Evolutionary conservation across 2,888 invertebrate species (phyloP).

Genomic region (Amitus sp.): DNA sequence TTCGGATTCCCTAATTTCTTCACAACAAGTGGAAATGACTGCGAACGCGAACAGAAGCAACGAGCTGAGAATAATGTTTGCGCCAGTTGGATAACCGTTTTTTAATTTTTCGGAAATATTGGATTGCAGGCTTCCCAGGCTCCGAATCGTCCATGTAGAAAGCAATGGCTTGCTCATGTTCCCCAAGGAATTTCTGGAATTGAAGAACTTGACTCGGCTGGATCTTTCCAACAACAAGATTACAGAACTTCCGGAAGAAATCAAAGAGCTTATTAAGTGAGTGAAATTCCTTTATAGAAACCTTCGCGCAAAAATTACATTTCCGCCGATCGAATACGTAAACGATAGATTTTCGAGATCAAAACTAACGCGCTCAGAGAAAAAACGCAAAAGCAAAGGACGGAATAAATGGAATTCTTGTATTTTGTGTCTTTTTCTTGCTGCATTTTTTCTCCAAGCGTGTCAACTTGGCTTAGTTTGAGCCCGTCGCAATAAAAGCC

Average conservation of each 20-base stretch:
- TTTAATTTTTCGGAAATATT: constrained; percentile 21
- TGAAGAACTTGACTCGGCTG: constrained; percentile 72
- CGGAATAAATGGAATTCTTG: too few relatives aligned
- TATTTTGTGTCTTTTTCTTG: too few relatives aligned
- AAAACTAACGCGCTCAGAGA: too few relatives aligned
- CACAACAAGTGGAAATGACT: background rate
- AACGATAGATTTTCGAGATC: too few relatives aligned
- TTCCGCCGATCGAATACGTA: too few relatives aligned
- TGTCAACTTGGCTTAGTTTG: too few relatives aligned
- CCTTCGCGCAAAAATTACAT: constrained; percentile 10
- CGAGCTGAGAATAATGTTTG: background rate
- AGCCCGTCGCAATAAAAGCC: too few relatives aligned
- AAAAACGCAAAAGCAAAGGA: too few relatives aligned
- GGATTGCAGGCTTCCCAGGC: constrained; percentile 53
- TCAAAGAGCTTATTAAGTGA: constrained; percentile 71
- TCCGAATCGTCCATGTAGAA: constrained; percentile 60
- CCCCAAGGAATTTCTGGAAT: constrained; percentile 71
- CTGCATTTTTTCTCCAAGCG: too few relatives aligned
- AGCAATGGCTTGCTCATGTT: constrained; percentile 71
- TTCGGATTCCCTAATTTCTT: background rate
- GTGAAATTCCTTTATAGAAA: constrained; percentile 48
- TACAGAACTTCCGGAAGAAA: constrained; percentile 72
- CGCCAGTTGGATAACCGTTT: background rate
- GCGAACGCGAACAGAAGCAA: too few relatives aligned
- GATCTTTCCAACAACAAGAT: constrained; percentile 78